Evolutionary conservation across 2,888 invertebrate genomes (phyloP), one percentile per base, ranked within the genome.

Genomic region (Ceramica pisi): DNA sequence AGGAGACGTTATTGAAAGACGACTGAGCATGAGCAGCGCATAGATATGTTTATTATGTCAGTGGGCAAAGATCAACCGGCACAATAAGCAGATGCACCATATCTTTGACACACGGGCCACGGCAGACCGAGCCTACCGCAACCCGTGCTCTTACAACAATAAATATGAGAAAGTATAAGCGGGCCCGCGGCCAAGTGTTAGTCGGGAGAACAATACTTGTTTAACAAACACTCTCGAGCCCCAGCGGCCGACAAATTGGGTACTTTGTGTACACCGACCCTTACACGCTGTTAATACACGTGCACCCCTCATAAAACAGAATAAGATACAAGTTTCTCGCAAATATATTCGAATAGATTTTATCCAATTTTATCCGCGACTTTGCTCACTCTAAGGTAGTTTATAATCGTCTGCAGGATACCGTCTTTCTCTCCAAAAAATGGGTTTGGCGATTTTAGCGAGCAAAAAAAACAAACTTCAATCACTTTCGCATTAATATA

Each of bases 161-260:
- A 85, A 85, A 85, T 78, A 78, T 56, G 51, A 38, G 59, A 68
- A 70, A 75, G 59, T n/a, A 68, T 57, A 78, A 64, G 71, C 74
- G 78, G 68, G 46, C 44, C 64, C 65, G 41, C 60, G 50, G n/a
- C 67, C 67, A 65, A 35, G 75, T 78, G 78, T 70, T 69, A 85
- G 80, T 83, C 82, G 85, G 55, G 55, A 41, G 75, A 83, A 87
- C 87, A 84, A 87, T 87, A 81, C 87, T 89, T 90, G 90, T 90
- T 90, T 85, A 86, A 87, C 90, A 90, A 92, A 92, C 90, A 90
- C 87, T 88, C 83, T 55, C 78, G 69, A 73, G 46, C 46, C 83
- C 61, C 79, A 71, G 71, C 83, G 83, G 85, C 82, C 84, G 86
- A 88, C 89, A 90, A 89, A 92, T 91, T 90, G 89, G 89, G 86